Evolutionary conservation across 2,797 vertebrate genomes (phyloP), one percentile per base, ranked within the genome.

Genomic region (Sebastolobus altivelis): DNA sequence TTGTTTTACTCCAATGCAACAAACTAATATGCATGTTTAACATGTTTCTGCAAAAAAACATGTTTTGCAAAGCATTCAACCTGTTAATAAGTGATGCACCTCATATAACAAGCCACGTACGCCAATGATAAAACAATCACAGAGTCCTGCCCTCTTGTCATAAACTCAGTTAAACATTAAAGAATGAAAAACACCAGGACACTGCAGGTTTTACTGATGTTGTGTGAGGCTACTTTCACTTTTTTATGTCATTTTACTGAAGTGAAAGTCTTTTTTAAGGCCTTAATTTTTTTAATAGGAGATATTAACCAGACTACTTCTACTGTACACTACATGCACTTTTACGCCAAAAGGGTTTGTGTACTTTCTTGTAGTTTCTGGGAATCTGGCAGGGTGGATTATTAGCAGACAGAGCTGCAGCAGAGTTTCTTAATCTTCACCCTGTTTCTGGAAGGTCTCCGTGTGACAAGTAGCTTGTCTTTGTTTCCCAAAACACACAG

Each of bases 391-490:
- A 67, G 66, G 37, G 43, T 76, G 77, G 84, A 84, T 80, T 79
- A 87, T 81, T 78, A 72, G 70, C 86, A 79, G 73, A 85, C 66
- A 56, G 22, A 5, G 4, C 40, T 79, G 73, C 66, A 65, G 61
- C 56, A 68, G 60, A 49, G 65, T 75, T 65, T 76, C 65, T 83
- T 86, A 76, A 83, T 84, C 83, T 82, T 84, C 62, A 66, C 70
- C 27, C 59, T 77, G 88, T 73, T 84, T 84, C 90, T 93, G 90
- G 89, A 90, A 89, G 85, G 12, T 87, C 72, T 91, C 85, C 20
- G 9, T 67, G 40, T 87, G 86, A 88, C 90, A 90, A 78, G 80
- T 37, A 43, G 58, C 46, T 49, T 49, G 46, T 40, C 60, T 40
- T 69, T 65, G 55, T 70, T 82, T 86, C 63, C 71, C 56, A 31